Evolutionary conservation across 1,140 invertebrate genomes (phyloP).

Genomic region (Pseudomyrmex flavicornis): DNA sequence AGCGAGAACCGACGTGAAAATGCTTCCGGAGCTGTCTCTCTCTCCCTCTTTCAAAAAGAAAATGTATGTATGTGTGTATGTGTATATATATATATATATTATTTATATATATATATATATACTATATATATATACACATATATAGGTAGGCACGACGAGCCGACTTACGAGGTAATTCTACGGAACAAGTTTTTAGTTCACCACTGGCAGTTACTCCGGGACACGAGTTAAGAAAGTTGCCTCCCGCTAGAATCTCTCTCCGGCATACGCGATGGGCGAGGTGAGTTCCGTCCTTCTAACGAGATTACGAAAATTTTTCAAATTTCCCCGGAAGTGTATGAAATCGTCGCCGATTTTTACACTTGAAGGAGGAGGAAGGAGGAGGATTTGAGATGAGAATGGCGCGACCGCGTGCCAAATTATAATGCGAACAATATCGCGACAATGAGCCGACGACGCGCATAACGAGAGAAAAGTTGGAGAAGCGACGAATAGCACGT

Average conservation of each 20-base stretch:
- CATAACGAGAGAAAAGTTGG: constrained; percentile 49
- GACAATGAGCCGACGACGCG: constrained; percentile 43
- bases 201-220: constrained; percentile 66
- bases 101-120: too few relatives aligned
- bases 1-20: constrained; percentile 50
- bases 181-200: constrained; percentile 71
- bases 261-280: constrained; percentile 57
- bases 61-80: too few relatives aligned
- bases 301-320: constrained; percentile 57
- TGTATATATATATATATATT: too few relatives aligned
- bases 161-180: constrained; percentile 73
- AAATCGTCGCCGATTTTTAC: constrained; percentile 15
- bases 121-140: too few relatives aligned
- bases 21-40: constrained; percentile 31
- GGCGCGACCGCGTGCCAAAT: constrained; percentile 14
- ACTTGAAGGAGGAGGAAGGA: constrained; percentile 12
- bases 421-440: constrained; percentile 37
- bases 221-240: constrained; percentile 70
- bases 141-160: constrained; percentile 10
- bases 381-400: too few relatives aligned
- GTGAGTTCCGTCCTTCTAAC: constrained; percentile 34
- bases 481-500: constrained; percentile 50
- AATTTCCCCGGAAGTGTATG: constrained; percentile 30
- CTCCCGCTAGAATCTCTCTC: constrained; percentile 54
- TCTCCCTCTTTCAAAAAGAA: too few relatives aligned